Base-by-base conservation (phyloP, 2,797 vertebrate genomes). In the Podargus strigoides region DNA sequence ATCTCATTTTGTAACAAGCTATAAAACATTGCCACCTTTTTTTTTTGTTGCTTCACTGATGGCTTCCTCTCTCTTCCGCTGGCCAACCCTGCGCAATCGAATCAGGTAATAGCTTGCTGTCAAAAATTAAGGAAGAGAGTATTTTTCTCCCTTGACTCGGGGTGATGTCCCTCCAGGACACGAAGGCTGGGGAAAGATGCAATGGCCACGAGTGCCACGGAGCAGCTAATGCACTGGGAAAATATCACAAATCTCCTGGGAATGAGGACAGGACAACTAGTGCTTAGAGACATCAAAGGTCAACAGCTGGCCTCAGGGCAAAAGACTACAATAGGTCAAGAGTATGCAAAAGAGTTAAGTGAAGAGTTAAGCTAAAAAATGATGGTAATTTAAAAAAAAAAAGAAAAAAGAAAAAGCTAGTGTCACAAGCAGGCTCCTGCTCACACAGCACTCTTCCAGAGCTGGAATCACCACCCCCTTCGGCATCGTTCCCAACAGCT, bases 201-300 rank as follows among this genome's bases (percentile, higher is more conserved):
- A 46, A 81, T 0, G 1, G 44, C 37, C 37, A 56, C 0, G 1
- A 75, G 60, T 0, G 1, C 17, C 1, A 1, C 0, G 0, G 53
- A 88, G 60, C 32, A 67, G 41, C 13, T 46, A 55, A 24, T 6
- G n/a, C 12, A 14, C 42, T 26, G 47, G 68, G 63, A 67, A 85
- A 73, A 73, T 37, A 47, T 27, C 39, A 10, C 1, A 1, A 47
- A 63, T 37, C 67, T 34, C 52, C 44, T 7, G 60, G 70, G 86
- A 73, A 81, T 9, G 19, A 6, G 19, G 47, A 50, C 13, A 36
- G 89, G 87, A 90, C 76, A 59, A 44, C 5, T 39, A 47, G 56
- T 34, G 47, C 69, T 80, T 14, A 41, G 77, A 68, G 42, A 59
- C 56, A 20, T 1, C 5, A 5, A 42, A 64, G 27, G 42, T 67